These are phyloP conservation scores for Danio tinwini DNA, from an alignment of 2,797 vertebrate species.

Conservation along the genomic window DNA sequence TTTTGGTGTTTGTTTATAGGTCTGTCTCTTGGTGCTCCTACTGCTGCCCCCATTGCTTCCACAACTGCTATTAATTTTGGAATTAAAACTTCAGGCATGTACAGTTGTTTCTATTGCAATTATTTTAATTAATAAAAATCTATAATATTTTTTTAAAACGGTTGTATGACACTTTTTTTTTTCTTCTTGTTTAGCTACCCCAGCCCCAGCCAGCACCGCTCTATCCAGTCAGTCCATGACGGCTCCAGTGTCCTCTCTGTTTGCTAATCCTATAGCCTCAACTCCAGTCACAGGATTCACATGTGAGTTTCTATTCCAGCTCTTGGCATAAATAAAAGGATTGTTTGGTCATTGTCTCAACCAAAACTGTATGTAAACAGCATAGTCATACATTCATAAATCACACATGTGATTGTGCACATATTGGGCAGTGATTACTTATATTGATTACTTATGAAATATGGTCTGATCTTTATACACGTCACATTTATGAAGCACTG, in stretches of 20 bases:
- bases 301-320: slow-evolving; percentile 61
- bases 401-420: no score
- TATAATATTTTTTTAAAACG: no score
- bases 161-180: background rate
- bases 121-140: background rate
- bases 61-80: slow-evolving; percentile 76
- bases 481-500: no score
- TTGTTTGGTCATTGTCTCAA: background rate
- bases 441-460: no score
- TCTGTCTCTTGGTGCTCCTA: slow-evolving; percentile 59
- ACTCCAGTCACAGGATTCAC: slow-evolving; percentile 71
- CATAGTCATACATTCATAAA: no score
- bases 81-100: slow-evolving; percentile 79
- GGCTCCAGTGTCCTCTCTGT: slow-evolving; percentile 70
- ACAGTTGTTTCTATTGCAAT: background rate
- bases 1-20: slow-evolving; percentile 51
- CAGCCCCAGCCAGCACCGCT: slow-evolving; percentile 19
- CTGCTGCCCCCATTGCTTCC: slow-evolving; percentile 54
- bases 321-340: background rate
- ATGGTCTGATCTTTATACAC: no score
- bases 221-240: slow-evolving; percentile 67
- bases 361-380: background rate
- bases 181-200: slow-evolving; percentile 22
- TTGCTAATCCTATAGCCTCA: slow-evolving; percentile 72
- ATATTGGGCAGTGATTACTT: no score